Base-by-base conservation (phyloP, 2,113 vertebrate genomes). In the Natator depressus region DNA sequence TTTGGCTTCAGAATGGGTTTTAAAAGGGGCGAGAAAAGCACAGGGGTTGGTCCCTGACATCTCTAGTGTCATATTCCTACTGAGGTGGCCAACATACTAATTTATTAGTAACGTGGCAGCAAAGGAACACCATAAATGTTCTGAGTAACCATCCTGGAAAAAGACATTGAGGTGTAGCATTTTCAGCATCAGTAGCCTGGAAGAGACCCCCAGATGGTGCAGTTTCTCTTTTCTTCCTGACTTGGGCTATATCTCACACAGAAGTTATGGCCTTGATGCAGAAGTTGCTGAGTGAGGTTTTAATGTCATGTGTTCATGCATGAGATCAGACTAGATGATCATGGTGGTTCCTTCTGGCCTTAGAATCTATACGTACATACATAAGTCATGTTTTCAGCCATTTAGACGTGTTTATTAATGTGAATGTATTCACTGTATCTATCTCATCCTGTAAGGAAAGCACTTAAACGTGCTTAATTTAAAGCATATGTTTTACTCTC, bases 361-460 rank as follows among this genome's bases (percentile, higher is more conserved):
- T 20, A 4, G 6, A 3, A 24, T 59, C 88, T 42, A 6, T 0
- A 0, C 3, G 25, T 46, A 47, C 4, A 35, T 46, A 51, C 75
- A 10, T 20, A 42, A 1, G 0, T 72, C 59, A 35, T 31, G 69
- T 27, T 85, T 19, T 79, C 6, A 1, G 69, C 53, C 57, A 8
- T 46, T 49, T 7, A 1, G 0, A 0, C 53, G 78, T 57, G 0
- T 51, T 85, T 50, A 31, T 11, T 7, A 69, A 12, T 38, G 89
- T 24, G 9, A 4, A 24, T 12, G 22, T 27, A 50, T 65, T 27
- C 3, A 35, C n/a, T 92, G 69, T 9, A 0, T 51, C 2, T 0
- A 8, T 1, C 3, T 0, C 4, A 47, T 27, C 31, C 25, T 35
- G 22, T 22, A 11, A 84, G 62, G 42, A 76, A 54, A 53, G 22